These are phyloP conservation scores for Hemibagrus guttatus DNA, from an alignment of 2,797 vertebrate species.

Conservation along the genomic window DNA sequence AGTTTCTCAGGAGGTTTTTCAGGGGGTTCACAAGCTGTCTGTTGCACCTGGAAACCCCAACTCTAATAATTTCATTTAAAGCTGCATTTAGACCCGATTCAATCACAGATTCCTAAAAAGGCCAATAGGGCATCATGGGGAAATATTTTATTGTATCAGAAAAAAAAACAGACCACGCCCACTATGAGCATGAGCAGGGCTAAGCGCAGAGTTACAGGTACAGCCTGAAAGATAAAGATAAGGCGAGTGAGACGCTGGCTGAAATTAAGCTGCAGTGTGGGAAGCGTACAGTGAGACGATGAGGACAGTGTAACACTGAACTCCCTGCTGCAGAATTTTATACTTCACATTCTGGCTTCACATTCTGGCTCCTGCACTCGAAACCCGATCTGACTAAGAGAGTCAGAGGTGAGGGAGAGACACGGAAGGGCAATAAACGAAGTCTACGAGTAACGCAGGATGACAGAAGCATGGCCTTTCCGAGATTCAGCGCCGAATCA, in stretches of 20 bases:
- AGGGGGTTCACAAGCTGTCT: background rate
- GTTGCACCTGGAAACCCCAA: background rate
- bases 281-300: background rate
- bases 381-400: conserved; percentile 60
- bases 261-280: background rate
- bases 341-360: conserved; percentile 71
- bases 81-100: background rate
- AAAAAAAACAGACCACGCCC: background rate
- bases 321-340: conserved; percentile 62
- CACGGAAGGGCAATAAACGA: conserved; percentile 55
- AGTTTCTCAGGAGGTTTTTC: background rate
- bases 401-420: conserved; percentile 26
- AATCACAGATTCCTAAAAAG: background rate
- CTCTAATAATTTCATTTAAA: background rate
- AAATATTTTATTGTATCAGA: background rate
- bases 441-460: conserved; percentile 43
- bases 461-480: conserved; percentile 45
- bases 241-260: background rate
- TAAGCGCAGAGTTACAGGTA: background rate
- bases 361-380: conserved; percentile 57
- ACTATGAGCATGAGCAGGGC: background rate
- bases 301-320: conserved; percentile 46
- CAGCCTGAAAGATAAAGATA: background rate
- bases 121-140: background rate
- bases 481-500: conserved; percentile 40